Conservation (phyloP, 2,888 invertebrate genomes). For the Melolontha melolontha region DNA sequence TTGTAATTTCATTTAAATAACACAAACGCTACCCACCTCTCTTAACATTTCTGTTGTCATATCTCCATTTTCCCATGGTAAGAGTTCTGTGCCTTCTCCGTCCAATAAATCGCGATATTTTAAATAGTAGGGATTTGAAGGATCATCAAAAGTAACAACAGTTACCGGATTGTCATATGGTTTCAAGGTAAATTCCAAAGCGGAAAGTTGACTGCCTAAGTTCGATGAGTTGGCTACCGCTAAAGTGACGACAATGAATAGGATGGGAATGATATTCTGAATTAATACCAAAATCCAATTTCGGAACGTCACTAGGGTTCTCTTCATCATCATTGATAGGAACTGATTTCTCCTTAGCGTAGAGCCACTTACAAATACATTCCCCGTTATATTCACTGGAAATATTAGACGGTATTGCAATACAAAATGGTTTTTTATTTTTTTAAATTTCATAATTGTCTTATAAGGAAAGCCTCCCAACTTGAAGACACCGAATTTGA, state of each 20-base stretch:
- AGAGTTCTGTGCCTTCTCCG: slow-evolving; percentile 27
- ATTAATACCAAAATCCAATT: slow-evolving; percentile 75
- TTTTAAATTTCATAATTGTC: too few relatives aligned
- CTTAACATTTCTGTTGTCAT: slow-evolving; percentile 65
- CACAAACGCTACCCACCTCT: slow-evolving; percentile 58
- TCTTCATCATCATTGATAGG: slow-evolving; percentile 64
- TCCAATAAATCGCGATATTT: slow-evolving; percentile 58
- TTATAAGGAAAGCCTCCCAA: too few relatives aligned
- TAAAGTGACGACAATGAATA: slow-evolving; percentile 74
- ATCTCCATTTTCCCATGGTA: slow-evolving; percentile 49
- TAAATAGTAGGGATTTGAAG: slow-evolving; percentile 55
- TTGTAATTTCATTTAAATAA: too few relatives aligned
- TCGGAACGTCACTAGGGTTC: slow-evolving; percentile 66
- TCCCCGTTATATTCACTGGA: slow-evolving; percentile 54
- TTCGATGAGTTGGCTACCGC: slow-evolving; percentile 69
- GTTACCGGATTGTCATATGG: slow-evolving; percentile 63
- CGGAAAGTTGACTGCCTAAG: slow-evolving; percentile 66
- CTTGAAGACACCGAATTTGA: too few relatives aligned
- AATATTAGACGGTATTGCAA: slow-evolving; percentile 27
- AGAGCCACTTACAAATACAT: slow-evolving; percentile 52
- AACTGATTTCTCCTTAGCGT: slow-evolving; percentile 58
- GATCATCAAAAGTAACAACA: slow-evolving; percentile 52
- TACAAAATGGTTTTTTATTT: too few relatives aligned
- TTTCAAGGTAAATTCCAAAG: slow-evolving; percentile 69
- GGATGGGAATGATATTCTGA: slow-evolving; percentile 77